phyloP scores from a whole-genome alignment of 2,113 vertebrate genomes.

The Chionomys nivalis region DNA sequence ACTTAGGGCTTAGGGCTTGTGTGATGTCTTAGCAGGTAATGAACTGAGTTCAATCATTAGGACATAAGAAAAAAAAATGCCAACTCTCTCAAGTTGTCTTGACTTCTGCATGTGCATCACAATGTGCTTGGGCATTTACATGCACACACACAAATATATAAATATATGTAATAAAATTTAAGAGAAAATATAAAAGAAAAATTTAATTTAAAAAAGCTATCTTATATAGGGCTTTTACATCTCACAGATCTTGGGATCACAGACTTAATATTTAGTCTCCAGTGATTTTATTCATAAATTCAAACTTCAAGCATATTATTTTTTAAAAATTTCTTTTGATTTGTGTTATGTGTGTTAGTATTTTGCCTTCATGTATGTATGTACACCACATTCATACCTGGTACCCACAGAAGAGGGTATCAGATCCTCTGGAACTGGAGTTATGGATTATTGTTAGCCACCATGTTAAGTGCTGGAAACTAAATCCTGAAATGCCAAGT shows the following conservation, averaged over 20 bases:
- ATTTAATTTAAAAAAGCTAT: slow-evolving; percentile 49
- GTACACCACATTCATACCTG: not conserved
- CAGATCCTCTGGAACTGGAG: not conserved
- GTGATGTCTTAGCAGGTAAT: not conserved
- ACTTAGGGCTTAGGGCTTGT: not conserved
- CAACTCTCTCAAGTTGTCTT: not conserved
- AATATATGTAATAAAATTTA: not conserved
- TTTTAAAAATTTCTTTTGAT: not conserved
- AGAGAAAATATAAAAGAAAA: not conserved
- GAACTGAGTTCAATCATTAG: not conserved
- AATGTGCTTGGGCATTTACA: not conserved
- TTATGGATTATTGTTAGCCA: not conserved
- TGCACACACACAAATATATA: not conserved
- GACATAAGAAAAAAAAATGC: not conserved
- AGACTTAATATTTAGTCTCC: not conserved
- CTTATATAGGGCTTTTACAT: not conserved
- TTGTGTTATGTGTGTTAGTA: not conserved
- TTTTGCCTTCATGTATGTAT: not conserved
- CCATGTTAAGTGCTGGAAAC: not conserved
- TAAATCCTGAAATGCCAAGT: not conserved
- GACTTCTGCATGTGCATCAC: not conserved
- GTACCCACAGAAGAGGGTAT: not conserved
- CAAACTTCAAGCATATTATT: not conserved
- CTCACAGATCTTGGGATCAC: not conserved
- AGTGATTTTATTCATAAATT: slow-evolving; percentile 23